Base-by-base conservation (phyloP, 2,888 invertebrate species). In the Linnaemya tessellans region DNA sequence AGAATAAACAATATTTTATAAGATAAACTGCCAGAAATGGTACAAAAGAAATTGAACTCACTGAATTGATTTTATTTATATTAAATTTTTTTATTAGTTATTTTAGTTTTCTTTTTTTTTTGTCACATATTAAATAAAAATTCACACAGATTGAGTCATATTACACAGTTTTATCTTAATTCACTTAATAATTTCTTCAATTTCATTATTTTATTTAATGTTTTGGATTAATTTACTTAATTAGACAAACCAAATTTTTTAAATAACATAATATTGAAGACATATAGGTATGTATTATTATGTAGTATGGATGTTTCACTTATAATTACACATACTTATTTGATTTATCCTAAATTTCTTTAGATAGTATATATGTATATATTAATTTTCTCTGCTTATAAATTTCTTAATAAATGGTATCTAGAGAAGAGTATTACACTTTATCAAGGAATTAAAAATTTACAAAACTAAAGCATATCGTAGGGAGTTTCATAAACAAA, bases 51-150 rank as follows among this genome's bases (percentile, higher is more conserved):
- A 20, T 35, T 51, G 11, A 51, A 51, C 75, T 80, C 70, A 80
- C 58, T 74, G 74, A 70, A 74, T 81, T 56, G 60, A 80, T 65
- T 82, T 78, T 43, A 60, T 77, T 70, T 70, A 67, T 62, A 18
- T 51, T 65, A 46, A 46, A 10, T 25, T 65, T 64, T 77, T 82
- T 22, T 15, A 51, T 77, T 2, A 43, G 13, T 54, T 46, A 51
- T 71, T 22, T 18, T 38, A 56, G 10, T 13, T 73, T 70, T 83
- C 2, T 9, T 9, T 8, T 9, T 67, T 49, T 60, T 65, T 64
- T 82, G 64, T 77, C 70, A 68, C 58, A 75, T 74, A 81, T 84
- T 22, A 81, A 84, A 78, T 81, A 81, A 84, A 75, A 84, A 70
- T 81, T 84, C 64, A 84, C 84, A 81, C 62, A 58, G 56, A 70